phyloP scores from a whole-genome alignment of 2,797 vertebrate species.

The Streptopelia turtur region DNA sequence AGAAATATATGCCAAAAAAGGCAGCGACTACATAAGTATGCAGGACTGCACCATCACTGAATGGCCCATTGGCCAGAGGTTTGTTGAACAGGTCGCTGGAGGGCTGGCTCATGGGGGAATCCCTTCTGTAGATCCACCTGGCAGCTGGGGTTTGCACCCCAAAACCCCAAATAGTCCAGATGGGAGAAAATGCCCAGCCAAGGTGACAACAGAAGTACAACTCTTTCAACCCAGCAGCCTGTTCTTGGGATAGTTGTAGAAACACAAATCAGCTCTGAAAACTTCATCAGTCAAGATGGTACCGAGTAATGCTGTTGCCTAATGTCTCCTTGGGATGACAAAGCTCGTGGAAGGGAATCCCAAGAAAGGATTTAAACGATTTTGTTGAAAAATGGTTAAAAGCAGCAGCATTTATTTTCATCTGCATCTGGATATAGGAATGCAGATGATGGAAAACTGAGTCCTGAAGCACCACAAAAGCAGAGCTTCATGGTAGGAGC shows the following conservation, averaged over 20 bases:
- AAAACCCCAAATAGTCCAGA: neutral
- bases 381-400: neutral
- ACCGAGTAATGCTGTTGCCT: accelerated
- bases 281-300: neutral
- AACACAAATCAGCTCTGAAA: accelerated
- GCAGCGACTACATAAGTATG: neutral
- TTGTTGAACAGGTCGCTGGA: neutral
- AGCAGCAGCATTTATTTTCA: neutral
- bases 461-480: neutral
- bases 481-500: neutral
- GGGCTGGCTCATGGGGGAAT: neutral
- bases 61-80: neutral
- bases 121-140: neutral
- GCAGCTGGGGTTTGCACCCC: neutral
- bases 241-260: neutral
- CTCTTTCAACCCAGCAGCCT: neutral
- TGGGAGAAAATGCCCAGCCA: neutral
- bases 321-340: neutral
- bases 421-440: neutral
- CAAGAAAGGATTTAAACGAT: neutral
- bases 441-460: neutral
- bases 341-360: neutral
- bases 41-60: neutral
- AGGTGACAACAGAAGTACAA: neutral
- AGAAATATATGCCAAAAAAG: neutral